Conservation (phyloP, 2,113 vertebrate species). For the Mixornis gularis region DNA sequence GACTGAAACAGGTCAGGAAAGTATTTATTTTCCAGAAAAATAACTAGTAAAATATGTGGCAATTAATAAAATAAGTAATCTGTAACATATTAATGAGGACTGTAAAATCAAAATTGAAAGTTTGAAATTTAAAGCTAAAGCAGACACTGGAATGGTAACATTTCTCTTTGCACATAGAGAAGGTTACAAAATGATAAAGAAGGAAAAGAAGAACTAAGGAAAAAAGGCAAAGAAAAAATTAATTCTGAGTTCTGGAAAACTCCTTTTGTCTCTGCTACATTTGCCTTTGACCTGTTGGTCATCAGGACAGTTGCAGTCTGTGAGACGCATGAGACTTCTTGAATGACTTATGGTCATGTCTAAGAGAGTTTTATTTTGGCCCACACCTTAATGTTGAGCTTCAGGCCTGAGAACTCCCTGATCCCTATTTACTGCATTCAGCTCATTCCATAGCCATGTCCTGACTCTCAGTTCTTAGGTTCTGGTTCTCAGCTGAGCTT, state of each 20-base stretch:
- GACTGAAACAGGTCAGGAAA: conserved; percentile 1
- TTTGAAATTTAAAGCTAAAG: background rate
- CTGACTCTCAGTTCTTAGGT: background rate
- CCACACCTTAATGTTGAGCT: background rate
- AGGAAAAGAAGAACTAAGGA: background rate
- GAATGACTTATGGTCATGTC: background rate
- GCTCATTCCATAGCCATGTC: background rate
- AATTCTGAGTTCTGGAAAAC: background rate
- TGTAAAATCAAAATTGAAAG: background rate
- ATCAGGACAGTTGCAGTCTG: background rate
- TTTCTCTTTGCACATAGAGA: background rate
- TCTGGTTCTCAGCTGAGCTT: background rate
- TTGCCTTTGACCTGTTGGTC: background rate
- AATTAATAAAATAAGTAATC: background rate
- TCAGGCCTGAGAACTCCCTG: background rate
- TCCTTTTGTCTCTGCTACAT: background rate
- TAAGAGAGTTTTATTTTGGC: background rate
- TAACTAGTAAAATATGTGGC: background rate
- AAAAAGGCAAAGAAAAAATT: background rate
- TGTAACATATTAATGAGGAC: background rate
- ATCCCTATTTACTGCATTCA: background rate
- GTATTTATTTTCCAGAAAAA: conserved; percentile 24
- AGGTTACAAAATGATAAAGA: background rate
- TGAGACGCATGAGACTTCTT: background rate
- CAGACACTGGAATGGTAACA: background rate